Conservation (phyloP, 2,888 invertebrate species). For the Trachelus stipa region DNA sequence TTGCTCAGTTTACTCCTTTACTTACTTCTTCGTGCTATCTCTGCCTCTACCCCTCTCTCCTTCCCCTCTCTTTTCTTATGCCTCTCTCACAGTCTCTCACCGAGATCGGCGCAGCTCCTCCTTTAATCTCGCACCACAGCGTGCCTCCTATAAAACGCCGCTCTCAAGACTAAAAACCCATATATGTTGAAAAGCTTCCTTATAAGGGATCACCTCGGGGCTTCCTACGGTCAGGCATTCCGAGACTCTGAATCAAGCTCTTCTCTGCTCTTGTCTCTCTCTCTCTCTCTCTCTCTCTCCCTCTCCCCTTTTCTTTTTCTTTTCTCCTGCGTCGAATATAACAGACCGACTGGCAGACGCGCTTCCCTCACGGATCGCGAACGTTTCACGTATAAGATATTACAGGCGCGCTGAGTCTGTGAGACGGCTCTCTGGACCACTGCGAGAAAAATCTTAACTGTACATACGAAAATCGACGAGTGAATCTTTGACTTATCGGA, state of each 20-base stretch:
- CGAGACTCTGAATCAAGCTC: slow-evolving; percentile 42
- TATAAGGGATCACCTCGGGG: slow-evolving; percentile 42
- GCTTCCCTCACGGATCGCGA: slow-evolving; percentile 1
- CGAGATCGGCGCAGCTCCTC: background rate
- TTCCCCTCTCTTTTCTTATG: background rate
- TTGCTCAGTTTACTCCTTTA: no score
- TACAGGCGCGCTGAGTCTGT: slow-evolving; percentile 13
- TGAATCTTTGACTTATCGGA: background rate
- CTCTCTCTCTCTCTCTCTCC: background rate
- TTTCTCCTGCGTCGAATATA: slow-evolving; percentile 26
- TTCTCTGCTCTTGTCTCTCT: background rate
- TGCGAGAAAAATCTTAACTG: slow-evolving; percentile 40
- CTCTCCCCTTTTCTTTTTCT: slow-evolving; percentile 9
- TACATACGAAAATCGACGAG: slow-evolving; percentile 45
- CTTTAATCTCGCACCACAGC: background rate
- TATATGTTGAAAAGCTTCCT: slow-evolving; percentile 46
- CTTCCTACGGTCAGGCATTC: slow-evolving; percentile 47
- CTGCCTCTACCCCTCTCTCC: no score
- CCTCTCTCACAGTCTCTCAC: background rate
- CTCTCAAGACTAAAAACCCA: slow-evolving; percentile 43
- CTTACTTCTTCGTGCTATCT: no score
- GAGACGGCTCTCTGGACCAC: background rate
- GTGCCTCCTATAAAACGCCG: background rate
- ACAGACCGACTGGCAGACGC: slow-evolving; percentile 9
- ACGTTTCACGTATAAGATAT: slow-evolving; percentile 12